Evolutionary conservation across 2,113 vertebrate species (phyloP).

Genomic region (Mesoclemmys tuberculata): DNA sequence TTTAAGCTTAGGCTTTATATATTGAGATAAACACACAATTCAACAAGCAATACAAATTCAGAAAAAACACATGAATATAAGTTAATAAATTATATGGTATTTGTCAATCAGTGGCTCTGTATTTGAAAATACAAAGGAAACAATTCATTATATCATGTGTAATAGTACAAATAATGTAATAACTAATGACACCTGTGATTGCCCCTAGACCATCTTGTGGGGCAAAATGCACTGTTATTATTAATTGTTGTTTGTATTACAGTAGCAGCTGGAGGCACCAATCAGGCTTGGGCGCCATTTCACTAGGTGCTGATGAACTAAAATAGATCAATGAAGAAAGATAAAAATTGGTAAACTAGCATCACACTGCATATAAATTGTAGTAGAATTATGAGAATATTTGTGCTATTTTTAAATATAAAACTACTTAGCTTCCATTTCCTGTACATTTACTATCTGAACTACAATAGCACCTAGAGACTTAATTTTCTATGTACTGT

Average conservation of each 20-base stretch:
- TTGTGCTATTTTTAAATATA: background rate
- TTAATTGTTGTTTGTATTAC: background rate
- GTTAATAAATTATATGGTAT: background rate
- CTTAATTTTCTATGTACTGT: background rate
- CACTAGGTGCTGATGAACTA: background rate
- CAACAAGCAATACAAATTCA: background rate
- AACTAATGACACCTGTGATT: background rate
- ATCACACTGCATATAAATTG: background rate
- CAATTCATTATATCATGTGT: background rate
- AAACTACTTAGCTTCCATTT: background rate
- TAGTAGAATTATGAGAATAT: background rate
- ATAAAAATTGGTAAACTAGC: background rate
- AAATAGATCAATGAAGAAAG: background rate
- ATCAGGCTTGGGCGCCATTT: background rate
- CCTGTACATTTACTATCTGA: background rate
- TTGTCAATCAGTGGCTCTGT: background rate
- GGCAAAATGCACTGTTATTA: background rate
- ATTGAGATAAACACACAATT: background rate
- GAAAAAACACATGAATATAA: background rate
- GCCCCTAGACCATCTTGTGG: background rate
- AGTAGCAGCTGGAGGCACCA: background rate
- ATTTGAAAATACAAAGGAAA: background rate
- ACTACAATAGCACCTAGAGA: background rate
- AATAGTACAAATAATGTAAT: background rate
- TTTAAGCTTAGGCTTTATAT: background rate